A percentile compares a stretch with the other conserved stretches of the same genome.
These are phyloP conservation scores for Rachycentron canadum DNA, from an alignment of 2,797 vertebrate genomes.

Conservation along the genomic window DNA sequence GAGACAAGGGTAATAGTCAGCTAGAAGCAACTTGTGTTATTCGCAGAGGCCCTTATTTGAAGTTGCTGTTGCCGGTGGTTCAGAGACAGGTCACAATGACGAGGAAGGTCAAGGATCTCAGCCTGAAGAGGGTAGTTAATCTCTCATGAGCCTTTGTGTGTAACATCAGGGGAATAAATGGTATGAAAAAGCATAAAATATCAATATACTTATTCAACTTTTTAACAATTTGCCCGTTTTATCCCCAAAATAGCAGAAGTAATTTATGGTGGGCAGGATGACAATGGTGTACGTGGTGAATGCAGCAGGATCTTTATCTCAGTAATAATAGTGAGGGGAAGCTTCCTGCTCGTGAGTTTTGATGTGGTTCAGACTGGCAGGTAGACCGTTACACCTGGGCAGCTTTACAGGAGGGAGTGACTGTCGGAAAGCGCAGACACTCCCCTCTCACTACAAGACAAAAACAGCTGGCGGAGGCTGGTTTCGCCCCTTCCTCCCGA, in stretches of 20 bases:
- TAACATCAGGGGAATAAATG: background rate
- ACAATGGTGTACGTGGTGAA: constrained; percentile 32
- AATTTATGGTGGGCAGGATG: constrained; percentile 16
- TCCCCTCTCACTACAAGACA: constrained; percentile 29
- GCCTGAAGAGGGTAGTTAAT: constrained; percentile 15
- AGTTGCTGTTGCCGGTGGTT: constrained; percentile 44
- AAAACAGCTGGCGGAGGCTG: constrained; percentile 68
- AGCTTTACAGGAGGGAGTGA: constrained; percentile 72
- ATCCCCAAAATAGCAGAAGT: background rate
- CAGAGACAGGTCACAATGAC: constrained; percentile 57
- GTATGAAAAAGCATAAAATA: background rate
- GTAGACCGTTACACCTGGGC: constrained; percentile 70
- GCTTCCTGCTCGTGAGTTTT: constrained; percentile 79
- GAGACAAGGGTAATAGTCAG: constrained; percentile 34
- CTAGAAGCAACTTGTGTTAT: constrained; percentile 44
- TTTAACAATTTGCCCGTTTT: background rate
- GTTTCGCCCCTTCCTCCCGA: constrained; percentile 21
- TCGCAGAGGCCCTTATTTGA: constrained; percentile 34
- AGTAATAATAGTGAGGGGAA: constrained; percentile 75
- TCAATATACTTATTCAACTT: background rate
- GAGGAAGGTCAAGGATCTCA: constrained; percentile 13
- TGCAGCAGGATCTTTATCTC: constrained; percentile 53
- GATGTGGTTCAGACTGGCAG: constrained; percentile 78
- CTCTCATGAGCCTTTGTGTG: constrained; percentile 15
- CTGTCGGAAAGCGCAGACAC: constrained; percentile 68